Evolutionary conservation across 2,888 invertebrate species (phyloP), one percentile per base, ranked within the genome.

Genomic region (Eupithecia subumbrata): DNA sequence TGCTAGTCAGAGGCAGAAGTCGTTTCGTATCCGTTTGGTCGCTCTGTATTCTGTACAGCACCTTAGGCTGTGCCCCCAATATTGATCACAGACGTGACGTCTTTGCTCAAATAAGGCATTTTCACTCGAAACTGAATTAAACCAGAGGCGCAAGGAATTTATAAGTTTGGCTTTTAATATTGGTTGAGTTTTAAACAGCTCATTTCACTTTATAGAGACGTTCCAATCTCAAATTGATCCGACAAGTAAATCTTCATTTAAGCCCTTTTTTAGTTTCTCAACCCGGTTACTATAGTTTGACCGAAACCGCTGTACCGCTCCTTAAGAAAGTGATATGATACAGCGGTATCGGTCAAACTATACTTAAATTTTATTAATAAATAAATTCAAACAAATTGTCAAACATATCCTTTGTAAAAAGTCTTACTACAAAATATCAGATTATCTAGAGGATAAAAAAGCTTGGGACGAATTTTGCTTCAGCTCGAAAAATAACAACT

Each of bases 41-140:
- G 66, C 68, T 76, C 72, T 74, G 77, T 76, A 79, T 78, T 79
- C 80, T 52, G 45, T 63, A 56, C 68, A 78, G 70, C 80, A 81
- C 72, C 75, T 73, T 78, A 80, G 84, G 82, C 84, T 86, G 89
- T 87, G 87, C 81, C 91, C 87, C 85, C 91, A 91, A 92, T 92
- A 91, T 86, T 89, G 89, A 92, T 90, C 86, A 88, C 79, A 78
- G 80, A 91, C 90, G 92, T 92, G 91, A 90, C 87, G 84, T 82
- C 84, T 82, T 83, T 82, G 84, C 84, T 83, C 86, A 84, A 87
- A 89, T 85, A 85, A 84, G 87, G 85, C 83, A 85, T 88, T 92
- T 93, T 92, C 92, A 89, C 90, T 89, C 78, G 85, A 87, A 87
- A 85, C 83, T 83, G 82, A 83, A 84, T 85, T 84, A 84, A 79